Evolutionary conservation across 2,888 invertebrate genomes (phyloP).

Genomic region (Nesidiocoris tenuis): DNA sequence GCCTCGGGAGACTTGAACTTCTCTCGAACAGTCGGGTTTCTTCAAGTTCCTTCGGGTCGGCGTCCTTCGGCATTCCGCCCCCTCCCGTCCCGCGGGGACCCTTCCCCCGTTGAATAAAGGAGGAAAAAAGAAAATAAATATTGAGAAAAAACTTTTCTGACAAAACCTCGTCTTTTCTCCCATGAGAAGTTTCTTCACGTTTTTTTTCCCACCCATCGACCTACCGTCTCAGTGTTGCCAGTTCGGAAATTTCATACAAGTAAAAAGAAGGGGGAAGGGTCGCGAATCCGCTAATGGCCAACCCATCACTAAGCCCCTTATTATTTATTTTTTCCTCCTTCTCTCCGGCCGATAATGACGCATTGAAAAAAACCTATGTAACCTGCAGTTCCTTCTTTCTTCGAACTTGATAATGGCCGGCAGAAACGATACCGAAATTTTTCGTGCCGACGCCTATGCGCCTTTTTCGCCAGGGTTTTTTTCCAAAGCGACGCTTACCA

Average conservation of each 20-base stretch:
- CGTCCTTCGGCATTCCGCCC: conserved; percentile 39
- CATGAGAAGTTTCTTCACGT: conserved; percentile 1
- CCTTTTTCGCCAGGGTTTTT: too few relatives aligned
- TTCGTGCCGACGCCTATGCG: not conserved
- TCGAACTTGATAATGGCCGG: conserved; percentile 13
- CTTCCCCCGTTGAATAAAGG: not conserved
- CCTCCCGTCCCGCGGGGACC: conserved; percentile 3
- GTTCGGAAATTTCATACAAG: conserved; percentile 31
- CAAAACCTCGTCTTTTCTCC: conserved; percentile 24
- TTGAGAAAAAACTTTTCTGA: conserved; percentile 30
- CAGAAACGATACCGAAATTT: conserved; percentile 14
- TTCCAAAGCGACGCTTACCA: too few relatives aligned
- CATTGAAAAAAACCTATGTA: conserved; percentile 3
- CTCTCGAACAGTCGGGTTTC: conserved; percentile 32
- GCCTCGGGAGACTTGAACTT: conserved; percentile 24
- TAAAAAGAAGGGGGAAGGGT: conserved; percentile 20
- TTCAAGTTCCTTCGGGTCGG: conserved; percentile 12
- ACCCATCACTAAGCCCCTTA: conserved; percentile 21
- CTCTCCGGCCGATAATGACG: conserved; percentile 6
- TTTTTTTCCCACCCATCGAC: conserved; percentile 4
- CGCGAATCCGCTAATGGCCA: conserved; percentile 37
- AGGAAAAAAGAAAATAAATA: not conserved
- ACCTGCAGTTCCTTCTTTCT: conserved; percentile 6
- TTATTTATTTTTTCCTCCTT: conserved; percentile 3
- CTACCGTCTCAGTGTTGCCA: not conserved